Conservation (phyloP, 2,888 invertebrate species). For the Thereva nobilitata region DNA sequence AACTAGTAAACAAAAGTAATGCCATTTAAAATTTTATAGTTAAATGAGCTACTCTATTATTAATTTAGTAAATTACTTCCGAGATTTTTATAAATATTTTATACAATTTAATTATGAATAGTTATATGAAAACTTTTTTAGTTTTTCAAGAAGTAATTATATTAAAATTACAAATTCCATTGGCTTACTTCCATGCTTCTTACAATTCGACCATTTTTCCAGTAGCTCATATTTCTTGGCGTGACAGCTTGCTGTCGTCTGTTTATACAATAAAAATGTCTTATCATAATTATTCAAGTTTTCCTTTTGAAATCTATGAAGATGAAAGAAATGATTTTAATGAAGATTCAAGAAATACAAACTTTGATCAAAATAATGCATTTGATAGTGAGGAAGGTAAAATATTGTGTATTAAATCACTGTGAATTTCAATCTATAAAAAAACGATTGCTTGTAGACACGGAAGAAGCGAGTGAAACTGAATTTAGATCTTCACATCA, state of each 20-base stretch:
- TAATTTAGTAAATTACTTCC: too few relatives aligned
- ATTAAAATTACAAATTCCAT: too few relatives aligned
- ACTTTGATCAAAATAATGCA: conserved; percentile 51
- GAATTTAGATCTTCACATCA: conserved; percentile 70
- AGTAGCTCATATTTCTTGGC: too few relatives aligned
- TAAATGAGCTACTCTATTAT: not conserved
- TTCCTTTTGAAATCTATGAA: conserved; percentile 44
- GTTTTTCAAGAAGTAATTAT: too few relatives aligned
- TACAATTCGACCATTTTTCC: too few relatives aligned
- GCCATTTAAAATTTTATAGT: conserved; percentile 3
- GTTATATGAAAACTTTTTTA: too few relatives aligned
- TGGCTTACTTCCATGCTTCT: too few relatives aligned
- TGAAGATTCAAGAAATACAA: conserved; percentile 48
- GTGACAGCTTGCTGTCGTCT: conserved; percentile 2
- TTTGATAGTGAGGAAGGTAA: conserved; percentile 62
- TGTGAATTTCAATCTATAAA: too few relatives aligned
- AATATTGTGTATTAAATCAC: conserved; percentile 23
- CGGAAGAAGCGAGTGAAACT: conserved; percentile 97
- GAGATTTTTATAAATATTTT: too few relatives aligned
- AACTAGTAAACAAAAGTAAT: conserved; percentile 5
- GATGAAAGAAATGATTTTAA: conserved; percentile 47
- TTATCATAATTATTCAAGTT: conserved; percentile 42
- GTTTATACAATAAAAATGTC: conserved; percentile 43
- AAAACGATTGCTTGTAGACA: conserved; percentile 65
- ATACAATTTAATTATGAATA: too few relatives aligned